These are phyloP conservation scores for Nannoperca australis DNA, from an alignment of 2,797 vertebrate genomes.

Conservation along the genomic window DNA sequence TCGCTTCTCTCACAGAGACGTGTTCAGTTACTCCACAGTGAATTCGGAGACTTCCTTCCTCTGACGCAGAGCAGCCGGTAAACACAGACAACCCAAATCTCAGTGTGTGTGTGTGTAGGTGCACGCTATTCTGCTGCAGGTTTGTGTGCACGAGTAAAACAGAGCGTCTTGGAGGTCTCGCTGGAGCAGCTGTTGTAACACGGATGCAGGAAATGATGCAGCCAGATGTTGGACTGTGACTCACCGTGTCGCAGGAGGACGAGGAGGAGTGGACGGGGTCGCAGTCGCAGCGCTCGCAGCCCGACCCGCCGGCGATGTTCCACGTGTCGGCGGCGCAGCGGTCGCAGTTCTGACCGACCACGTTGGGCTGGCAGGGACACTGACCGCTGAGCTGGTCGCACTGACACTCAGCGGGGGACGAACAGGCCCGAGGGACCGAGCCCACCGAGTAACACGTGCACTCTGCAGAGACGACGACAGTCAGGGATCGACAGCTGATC, in stretches of 20 bases:
- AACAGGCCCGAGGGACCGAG: slow-evolving; percentile 84
- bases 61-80: slow-evolving; percentile 71
- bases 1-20: slow-evolving; percentile 16
- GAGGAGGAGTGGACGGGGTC: slow-evolving; percentile 86
- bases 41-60: slow-evolving; percentile 80
- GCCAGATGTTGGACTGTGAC: slow-evolving; percentile 15
- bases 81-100: slow-evolving; percentile 66
- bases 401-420: slow-evolving; percentile 82
- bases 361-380: slow-evolving; percentile 90
- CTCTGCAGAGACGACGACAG: slow-evolving; percentile 77
- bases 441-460: slow-evolving; percentile 92
- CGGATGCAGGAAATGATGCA: slow-evolving; percentile 14
- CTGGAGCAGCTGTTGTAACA: slow-evolving; percentile 31
- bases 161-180: slow-evolving; percentile 4
- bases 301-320: slow-evolving; percentile 88
- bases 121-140: slow-evolving; percentile 10
- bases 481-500: not conserved
- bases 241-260: slow-evolving; percentile 91
- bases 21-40: slow-evolving; percentile 58
- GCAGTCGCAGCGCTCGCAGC: slow-evolving; percentile 91
- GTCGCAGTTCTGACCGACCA: slow-evolving; percentile 93
- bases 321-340: slow-evolving; percentile 91
- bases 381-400: slow-evolving; percentile 90
- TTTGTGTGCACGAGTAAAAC: slow-evolving; percentile 22
- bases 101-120: slow-evolving; percentile 13